Evolutionary conservation across 2,888 invertebrate species (phyloP).

Genomic region (Halocaridina rubra): DNA sequence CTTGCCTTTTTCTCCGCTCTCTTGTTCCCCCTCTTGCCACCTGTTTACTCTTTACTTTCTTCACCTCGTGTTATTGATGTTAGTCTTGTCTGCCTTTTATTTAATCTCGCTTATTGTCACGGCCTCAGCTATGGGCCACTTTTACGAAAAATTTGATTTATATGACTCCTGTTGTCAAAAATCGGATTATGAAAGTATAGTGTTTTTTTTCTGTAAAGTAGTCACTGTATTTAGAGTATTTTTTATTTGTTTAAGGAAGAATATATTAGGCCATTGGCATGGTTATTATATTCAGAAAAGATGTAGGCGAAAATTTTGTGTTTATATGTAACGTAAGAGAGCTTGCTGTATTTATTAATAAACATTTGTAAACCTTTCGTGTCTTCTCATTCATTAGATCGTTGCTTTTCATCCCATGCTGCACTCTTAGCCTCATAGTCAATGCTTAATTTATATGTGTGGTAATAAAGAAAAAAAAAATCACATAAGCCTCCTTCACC

Average conservation of each 20-base stretch:
- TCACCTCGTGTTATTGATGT: slow-evolving; percentile 17
- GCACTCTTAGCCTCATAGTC: not conserved
- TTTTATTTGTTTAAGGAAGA: slow-evolving; percentile 51
- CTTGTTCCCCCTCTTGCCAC: not conserved
- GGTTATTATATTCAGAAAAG: slow-evolving; percentile 64
- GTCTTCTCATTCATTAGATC: slow-evolving; percentile 45
- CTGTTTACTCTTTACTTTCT: not conserved
- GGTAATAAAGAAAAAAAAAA: not conserved
- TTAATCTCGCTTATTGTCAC: slow-evolving; percentile 13
- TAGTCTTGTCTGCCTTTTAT: slow-evolving; percentile 6
- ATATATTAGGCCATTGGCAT: slow-evolving; percentile 60
- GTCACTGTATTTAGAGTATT: slow-evolving; percentile 24
- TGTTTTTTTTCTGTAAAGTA: slow-evolving; percentile 30
- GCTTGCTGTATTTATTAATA: slow-evolving; percentile 62
- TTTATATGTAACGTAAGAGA: slow-evolving; percentile 43
- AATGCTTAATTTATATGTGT: not conserved
- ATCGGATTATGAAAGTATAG: not conserved
- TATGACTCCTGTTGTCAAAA: not conserved
- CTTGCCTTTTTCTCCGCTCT: not conserved
- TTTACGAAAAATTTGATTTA: slow-evolving; percentile 29
- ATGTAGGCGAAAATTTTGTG: slow-evolving; percentile 60
- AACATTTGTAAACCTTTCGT: slow-evolving; percentile 50
- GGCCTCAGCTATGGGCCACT: slow-evolving; percentile 13
- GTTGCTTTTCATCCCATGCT: slow-evolving; percentile 11
- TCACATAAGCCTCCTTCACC: too few relatives aligned